Evolutionary conservation across 2,888 invertebrate genomes (phyloP).

Genomic region (Diplazon laetatorius): DNA sequence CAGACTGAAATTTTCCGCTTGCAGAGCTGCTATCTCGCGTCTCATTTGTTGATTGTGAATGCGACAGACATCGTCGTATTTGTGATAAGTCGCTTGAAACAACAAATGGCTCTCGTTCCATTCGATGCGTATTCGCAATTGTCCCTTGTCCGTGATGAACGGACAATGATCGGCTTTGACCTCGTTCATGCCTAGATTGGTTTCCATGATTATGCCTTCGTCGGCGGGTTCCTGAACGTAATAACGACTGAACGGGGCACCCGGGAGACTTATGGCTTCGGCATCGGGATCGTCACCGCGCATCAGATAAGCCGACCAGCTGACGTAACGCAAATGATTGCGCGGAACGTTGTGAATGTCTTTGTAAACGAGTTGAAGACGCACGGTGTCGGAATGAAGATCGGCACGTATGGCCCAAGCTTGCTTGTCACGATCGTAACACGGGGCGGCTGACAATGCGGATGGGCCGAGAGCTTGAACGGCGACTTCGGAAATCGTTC

Average conservation of each 20-base stretch:
- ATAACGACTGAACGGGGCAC: slow-evolving; percentile 90
- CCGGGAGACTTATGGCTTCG: slow-evolving; percentile 88
- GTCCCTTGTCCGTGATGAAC: slow-evolving; percentile 89
- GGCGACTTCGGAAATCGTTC: slow-evolving; percentile 86
- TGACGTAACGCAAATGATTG: slow-evolving; percentile 88
- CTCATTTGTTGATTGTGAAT: slow-evolving; percentile 93
- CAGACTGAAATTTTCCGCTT: slow-evolving; percentile 92
- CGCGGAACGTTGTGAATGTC: slow-evolving; percentile 91
- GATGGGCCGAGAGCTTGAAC: slow-evolving; percentile 84
- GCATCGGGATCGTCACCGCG: slow-evolving; percentile 85
- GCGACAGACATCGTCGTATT: slow-evolving; percentile 91
- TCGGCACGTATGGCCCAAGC: slow-evolving; percentile 91
- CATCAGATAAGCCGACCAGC: slow-evolving; percentile 89
- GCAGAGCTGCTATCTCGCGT: slow-evolving; percentile 90
- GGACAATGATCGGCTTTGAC: slow-evolving; percentile 88
- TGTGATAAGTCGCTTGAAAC: slow-evolving; percentile 92
- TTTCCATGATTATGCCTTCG: slow-evolving; percentile 92
- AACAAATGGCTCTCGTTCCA: slow-evolving; percentile 92
- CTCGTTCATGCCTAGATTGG: slow-evolving; percentile 89
- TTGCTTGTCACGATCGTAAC: slow-evolving; percentile 91
- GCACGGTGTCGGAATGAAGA: slow-evolving; percentile 89
- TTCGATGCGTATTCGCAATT: slow-evolving; percentile 90
- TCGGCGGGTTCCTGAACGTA: slow-evolving; percentile 91
- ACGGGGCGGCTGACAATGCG: slow-evolving; percentile 85
- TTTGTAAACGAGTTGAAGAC: slow-evolving; percentile 89